Conservation (phyloP, 2,888 invertebrate species). For the Melikaiella ostensackeni region DNA sequence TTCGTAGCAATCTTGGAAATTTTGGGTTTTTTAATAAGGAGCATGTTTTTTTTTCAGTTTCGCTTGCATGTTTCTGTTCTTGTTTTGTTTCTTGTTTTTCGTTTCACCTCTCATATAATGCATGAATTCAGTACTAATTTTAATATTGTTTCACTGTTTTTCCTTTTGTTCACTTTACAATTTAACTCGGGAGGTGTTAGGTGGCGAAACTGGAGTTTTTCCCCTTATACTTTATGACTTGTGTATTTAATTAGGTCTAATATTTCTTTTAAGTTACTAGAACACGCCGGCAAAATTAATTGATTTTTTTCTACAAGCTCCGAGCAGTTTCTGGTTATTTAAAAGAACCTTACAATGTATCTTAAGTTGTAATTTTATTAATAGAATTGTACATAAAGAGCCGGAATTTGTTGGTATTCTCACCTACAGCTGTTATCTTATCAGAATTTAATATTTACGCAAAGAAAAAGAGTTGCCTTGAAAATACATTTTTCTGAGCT, state of each 20-base stretch:
- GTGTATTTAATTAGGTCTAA: background rate
- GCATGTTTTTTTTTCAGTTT: slow-evolving; percentile 6
- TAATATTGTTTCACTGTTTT: slow-evolving; percentile 6
- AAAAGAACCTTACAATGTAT: background rate
- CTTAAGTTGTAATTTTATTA: background rate
- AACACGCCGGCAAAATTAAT: background rate
- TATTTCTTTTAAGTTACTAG: background rate
- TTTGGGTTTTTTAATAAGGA: too few relatives aligned
- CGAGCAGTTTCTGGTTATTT: background rate
- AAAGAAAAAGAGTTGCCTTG: too few relatives aligned
- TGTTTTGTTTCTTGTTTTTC: background rate
- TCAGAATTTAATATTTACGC: too few relatives aligned
- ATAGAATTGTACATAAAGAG: background rate
- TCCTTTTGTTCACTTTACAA: background rate
- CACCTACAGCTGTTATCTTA: too few relatives aligned
- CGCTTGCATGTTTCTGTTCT: background rate
- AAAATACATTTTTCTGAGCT: too few relatives aligned
- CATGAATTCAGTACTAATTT: slow-evolving; percentile 2
- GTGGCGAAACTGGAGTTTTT: slow-evolving; percentile 48
- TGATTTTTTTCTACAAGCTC: background rate
- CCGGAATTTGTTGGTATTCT: background rate
- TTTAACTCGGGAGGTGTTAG: slow-evolving; percentile 62
- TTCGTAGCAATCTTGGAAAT: too few relatives aligned
- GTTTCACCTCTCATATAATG: background rate
- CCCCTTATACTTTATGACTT: background rate